Evolutionary conservation across 1,140 invertebrate species (phyloP).

Genomic region (Anastatus disparis): DNA sequence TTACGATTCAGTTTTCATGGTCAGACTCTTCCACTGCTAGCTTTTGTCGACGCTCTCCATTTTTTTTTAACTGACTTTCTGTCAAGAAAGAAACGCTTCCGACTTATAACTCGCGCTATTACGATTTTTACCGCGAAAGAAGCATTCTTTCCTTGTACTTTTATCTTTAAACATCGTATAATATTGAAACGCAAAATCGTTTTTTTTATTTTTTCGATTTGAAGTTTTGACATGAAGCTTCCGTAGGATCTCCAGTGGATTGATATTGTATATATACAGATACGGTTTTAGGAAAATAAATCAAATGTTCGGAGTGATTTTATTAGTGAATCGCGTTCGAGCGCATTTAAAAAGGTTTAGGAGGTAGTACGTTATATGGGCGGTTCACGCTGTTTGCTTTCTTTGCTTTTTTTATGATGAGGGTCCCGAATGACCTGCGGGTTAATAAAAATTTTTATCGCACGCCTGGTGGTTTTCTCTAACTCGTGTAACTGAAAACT

Average conservation of each 20-base stretch:
- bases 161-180: no score
- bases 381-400: slow-evolving; percentile 7
- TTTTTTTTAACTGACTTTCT: background rate
- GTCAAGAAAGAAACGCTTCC: slow-evolving; percentile 45
- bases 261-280: background rate
- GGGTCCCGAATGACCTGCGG: slow-evolving; percentile 11
- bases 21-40: slow-evolving; percentile 10
- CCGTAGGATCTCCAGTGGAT: no score
- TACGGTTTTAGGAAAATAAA: slow-evolving; percentile 9
- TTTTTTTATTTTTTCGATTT: no score
- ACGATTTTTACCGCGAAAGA: slow-evolving; percentile 15
- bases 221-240: no score
- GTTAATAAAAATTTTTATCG: slow-evolving; percentile 30
- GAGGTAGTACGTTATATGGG: background rate
- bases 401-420: slow-evolving; percentile 28
- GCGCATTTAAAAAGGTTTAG: background rate
- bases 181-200: no score
- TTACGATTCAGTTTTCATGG: slow-evolving; percentile 48
- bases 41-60: background rate
- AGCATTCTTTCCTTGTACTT: no score
- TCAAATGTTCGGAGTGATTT: slow-evolving; percentile 4
- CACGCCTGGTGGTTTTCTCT: background rate
- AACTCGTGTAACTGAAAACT: background rate
- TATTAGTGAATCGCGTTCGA: slow-evolving; percentile 14
- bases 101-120: slow-evolving; percentile 42